Conservation (phyloP, 2,888 invertebrate species). For the Harpalus rufipes region DNA sequence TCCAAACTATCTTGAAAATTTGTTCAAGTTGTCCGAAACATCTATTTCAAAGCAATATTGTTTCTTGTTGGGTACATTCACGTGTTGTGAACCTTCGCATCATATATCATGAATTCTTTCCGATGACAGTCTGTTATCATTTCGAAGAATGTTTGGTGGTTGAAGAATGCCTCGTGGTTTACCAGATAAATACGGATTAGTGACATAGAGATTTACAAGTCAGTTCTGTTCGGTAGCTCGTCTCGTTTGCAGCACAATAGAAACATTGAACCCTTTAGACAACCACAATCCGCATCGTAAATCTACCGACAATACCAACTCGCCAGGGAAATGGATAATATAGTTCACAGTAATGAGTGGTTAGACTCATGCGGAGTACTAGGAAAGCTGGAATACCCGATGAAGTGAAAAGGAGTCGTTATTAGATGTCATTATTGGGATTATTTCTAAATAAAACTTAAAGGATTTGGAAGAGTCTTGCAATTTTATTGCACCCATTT, state of each 20-base stretch:
- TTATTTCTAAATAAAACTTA: not conserved
- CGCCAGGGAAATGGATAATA: slow-evolving; percentile 5
- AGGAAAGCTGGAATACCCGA: slow-evolving; percentile 4
- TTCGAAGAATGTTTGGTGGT: slow-evolving; percentile 25
- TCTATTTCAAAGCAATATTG: not conserved
- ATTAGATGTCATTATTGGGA: slow-evolving; percentile 13
- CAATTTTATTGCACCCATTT: slow-evolving; percentile 2
- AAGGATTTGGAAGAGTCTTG: not conserved
- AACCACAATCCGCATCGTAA: slow-evolving; percentile 53
- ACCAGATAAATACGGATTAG: slow-evolving; percentile 55
- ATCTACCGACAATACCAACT: slow-evolving; percentile 42
- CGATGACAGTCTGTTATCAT: slow-evolving; percentile 37
- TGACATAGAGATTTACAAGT: slow-evolving; percentile 56
- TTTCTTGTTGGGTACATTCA: no score
- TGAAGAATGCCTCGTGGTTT: slow-evolving; percentile 36
- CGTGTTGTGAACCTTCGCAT: not conserved
- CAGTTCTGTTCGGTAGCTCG: slow-evolving; percentile 35
- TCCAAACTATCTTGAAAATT: not conserved
- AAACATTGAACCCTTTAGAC: slow-evolving; percentile 56
- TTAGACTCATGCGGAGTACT: slow-evolving; percentile 48
- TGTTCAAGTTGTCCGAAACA: not conserved
- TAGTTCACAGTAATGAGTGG: slow-evolving; percentile 33
- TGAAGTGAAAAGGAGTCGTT: slow-evolving; percentile 3
- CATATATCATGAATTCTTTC: slow-evolving; percentile 5
- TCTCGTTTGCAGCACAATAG: slow-evolving; percentile 44